These are phyloP conservation scores for Scaptomyza caliginosa DNA, from an alignment of 2,888 invertebrate genomes.

Conservation along the genomic window DNA sequence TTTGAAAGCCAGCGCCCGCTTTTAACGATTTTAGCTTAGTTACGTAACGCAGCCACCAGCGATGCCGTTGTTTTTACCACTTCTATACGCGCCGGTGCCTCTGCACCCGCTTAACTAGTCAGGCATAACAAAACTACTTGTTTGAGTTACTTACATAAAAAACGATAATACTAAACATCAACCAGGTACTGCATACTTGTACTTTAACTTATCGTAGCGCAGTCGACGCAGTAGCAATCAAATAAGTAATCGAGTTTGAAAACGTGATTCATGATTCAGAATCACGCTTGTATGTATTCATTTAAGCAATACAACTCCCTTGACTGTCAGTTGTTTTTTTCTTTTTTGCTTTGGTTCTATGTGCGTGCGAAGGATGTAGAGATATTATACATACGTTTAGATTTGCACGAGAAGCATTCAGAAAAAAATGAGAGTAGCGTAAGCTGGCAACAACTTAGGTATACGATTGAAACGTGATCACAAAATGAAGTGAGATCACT, in stretches of 20 bases:
- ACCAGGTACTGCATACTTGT: slow-evolving; percentile 62
- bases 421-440: neutral
- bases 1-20: slow-evolving; percentile 58
- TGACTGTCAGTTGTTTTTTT: neutral
- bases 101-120: slow-evolving; percentile 65
- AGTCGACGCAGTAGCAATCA: slow-evolving; percentile 52
- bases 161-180: slow-evolving; percentile 43
- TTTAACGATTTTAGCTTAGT: slow-evolving; percentile 53
- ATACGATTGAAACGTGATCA: neutral
- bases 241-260: slow-evolving; percentile 25
- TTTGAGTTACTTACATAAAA: slow-evolving; percentile 74
- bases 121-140: slow-evolving; percentile 59
- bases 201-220: slow-evolving; percentile 29
- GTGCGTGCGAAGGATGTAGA: neutral
- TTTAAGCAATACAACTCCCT: neutral
- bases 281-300: neutral
- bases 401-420: neutral
- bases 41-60: slow-evolving; percentile 51
- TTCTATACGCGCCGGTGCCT: slow-evolving; percentile 41
- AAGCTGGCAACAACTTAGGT: neutral
- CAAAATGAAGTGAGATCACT: neutral
- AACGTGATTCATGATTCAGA: neutral
- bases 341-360: neutral
- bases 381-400: neutral
- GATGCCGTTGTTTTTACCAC: slow-evolving; percentile 17